phyloP scores from a whole-genome alignment of 2,113 vertebrate species.

The Nyctereutes procyonoides region DNA sequence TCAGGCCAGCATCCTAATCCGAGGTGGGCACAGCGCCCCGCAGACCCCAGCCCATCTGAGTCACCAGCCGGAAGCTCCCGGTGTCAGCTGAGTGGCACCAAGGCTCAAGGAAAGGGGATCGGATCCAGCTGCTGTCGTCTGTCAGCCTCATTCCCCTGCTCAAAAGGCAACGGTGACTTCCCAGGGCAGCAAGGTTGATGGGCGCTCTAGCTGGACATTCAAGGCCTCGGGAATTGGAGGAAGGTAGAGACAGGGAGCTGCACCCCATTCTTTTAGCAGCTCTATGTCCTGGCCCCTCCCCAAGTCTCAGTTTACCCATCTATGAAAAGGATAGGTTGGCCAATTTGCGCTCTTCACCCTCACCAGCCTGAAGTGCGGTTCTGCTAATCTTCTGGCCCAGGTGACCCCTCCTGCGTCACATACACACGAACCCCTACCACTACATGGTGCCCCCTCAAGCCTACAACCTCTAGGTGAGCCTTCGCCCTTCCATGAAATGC shows the following conservation, averaged over 20 bases:
- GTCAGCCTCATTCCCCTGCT: not conserved
- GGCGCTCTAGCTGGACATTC: not conserved
- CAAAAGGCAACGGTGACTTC: not conserved
- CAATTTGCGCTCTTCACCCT: not conserved
- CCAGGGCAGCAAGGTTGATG: not conserved
- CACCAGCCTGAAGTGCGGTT: not conserved
- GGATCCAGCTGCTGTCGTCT: not conserved
- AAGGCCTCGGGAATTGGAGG: not conserved
- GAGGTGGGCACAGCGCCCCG: fast-evolving
- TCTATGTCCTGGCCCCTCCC: not conserved
- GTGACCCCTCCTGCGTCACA: not conserved
- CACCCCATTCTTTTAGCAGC: not conserved
- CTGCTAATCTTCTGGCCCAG: not conserved
- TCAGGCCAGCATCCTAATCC: not conserved
- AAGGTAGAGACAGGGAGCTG: not conserved
- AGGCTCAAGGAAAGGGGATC: not conserved
- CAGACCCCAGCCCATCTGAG: not conserved
- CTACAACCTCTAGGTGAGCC: not conserved
- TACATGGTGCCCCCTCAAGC: not conserved
- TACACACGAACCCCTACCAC: not conserved
- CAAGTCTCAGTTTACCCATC: not conserved
- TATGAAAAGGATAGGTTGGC: not conserved
- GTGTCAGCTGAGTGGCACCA: not conserved
- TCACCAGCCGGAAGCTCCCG: not conserved
- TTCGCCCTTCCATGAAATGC: not conserved